Base-by-base conservation (phyloP, 1,140 invertebrate species). In the Chrysoperla carnea region DNA sequence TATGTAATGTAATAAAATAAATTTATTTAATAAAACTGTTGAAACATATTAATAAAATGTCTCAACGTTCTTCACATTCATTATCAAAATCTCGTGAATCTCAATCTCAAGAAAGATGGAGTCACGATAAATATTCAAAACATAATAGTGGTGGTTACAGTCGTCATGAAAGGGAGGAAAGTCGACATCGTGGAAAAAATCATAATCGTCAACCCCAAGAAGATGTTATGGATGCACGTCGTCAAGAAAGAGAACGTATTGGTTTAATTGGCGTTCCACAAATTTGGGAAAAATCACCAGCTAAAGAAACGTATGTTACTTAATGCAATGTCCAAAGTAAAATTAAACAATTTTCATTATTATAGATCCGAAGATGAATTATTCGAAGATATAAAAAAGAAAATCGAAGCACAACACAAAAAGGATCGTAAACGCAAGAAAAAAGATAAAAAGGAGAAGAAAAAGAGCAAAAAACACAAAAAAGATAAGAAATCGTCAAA, bases 241-340 rank as follows among this genome's bases (percentile, higher is more conserved):
- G 81, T 48, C 68, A 75, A 51, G 72, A 84, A 45, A 61, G 83
- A 38, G 83, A 85, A 46, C 64, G 71, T 48, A 80, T 86, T 36
- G 79, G 81, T 35, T 64, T 75, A 41, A 60, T 73, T 43, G 79
- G 81, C 8, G 70, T 77, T 6, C 58, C 68, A 2, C 63, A 70
- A 42, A 68, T 83, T 29, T 86, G 82, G 82, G 74, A 71, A 35
- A 76, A 76, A 57, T 83, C 80, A 13, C 83, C 83, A 2, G 51
- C 63, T 0, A 66, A 66, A 51, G 63, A 70, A 50, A 67, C 78
- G 74, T 78, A 63, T 65, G 69, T 67, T 52, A 49, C 23, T 35
- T 33, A 39, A 29, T 37, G 39, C 38, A 39, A 43, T 38, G 33
- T 23, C 27, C 29, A 35, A 38, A 41, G 14, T 37, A 44, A 8